Base-by-base conservation (phyloP, 2,797 vertebrate species). In the Notolabrus celidotus region DNA sequence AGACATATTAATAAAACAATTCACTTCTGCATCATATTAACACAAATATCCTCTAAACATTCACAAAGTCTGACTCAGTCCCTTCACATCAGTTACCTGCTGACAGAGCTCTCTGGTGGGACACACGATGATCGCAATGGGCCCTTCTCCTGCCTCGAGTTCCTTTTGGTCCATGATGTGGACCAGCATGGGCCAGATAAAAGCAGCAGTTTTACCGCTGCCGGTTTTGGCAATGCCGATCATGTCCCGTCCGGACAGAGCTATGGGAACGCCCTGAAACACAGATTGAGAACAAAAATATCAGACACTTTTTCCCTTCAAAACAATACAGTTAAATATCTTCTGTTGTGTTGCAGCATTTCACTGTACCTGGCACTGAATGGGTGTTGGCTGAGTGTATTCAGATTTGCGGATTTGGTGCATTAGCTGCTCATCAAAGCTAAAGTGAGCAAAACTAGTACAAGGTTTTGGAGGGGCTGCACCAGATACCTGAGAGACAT, bases 91-190 rank as follows among this genome's bases (percentile, higher is more conserved):
- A 33, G 69, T 65, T 74, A 98, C 97, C 96, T 99, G 97, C 74
- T 99, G 98, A 88, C 98, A 99, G 60, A 99, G 96, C 89, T 99
- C 98, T 86, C 98, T 95, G 36, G 98, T 99, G 0, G 98, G 98
- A 79, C 97, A 99, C 25, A 99, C 97, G 0, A 99, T 96, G 58
- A 99, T 86, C 2, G 96, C 97, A 6, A 99, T 99, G 49, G 98
- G 98, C 7, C 98, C 98, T 68, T 99, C 98, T 10, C 97, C 98
- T 0, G 95, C 79, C 56, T 99, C 95, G 42, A 99, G 90, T 80
- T 99, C 98, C 83, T 98, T 99, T 83, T 99, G 98, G 85, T 99
- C 98, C 98, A 99, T 99, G 89, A 99, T 99, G 84, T 99, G 98
- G 87, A 99, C 96, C 87, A 99, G 74, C 94, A 99, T 98, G 0